Evolutionary conservation across 2,113 vertebrate genomes (phyloP).

Genomic region (Campylorhamphus procurvoides): DNA sequence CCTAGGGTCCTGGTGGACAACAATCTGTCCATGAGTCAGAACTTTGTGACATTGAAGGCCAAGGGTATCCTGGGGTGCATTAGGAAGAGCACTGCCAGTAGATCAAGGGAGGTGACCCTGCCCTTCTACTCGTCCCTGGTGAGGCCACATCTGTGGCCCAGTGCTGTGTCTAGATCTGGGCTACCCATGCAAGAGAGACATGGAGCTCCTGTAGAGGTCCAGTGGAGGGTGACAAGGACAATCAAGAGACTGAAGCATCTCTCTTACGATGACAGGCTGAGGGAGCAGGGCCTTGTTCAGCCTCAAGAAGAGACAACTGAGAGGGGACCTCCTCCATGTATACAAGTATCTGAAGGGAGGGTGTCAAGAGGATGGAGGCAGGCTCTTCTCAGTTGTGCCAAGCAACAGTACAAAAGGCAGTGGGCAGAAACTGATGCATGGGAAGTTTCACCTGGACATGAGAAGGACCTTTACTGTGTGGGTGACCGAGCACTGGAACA

Average conservation of each 20-base stretch:
- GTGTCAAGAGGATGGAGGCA: neutral
- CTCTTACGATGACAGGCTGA: neutral
- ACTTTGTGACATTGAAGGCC: too few relatives aligned
- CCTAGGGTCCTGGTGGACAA: neutral
- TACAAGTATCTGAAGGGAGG: neutral
- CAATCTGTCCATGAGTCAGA: neutral
- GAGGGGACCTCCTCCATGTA: neutral
- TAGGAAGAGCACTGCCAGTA: too few relatives aligned
- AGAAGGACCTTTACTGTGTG: neutral
- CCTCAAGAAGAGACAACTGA: neutral
- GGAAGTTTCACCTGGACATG: rapidly evolving
- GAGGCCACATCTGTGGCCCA: neutral
- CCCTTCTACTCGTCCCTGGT: neutral
- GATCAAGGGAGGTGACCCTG: neutral
- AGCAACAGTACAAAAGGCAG: neutral
- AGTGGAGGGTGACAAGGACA: neutral
- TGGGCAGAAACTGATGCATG: neutral
- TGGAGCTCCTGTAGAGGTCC: neutral
- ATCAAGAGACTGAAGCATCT: too few relatives aligned
- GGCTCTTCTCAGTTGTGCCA: neutral
- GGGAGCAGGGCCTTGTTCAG: neutral
- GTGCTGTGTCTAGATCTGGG: neutral
- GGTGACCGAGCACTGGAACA: neutral
- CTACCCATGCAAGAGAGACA: rapidly evolving
- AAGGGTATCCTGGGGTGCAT: neutral